Evolutionary conservation across 1,140 invertebrate species (phyloP), one percentile per base, ranked within the genome.

Genomic region (Phymorhynchus buccinoides): DNA sequence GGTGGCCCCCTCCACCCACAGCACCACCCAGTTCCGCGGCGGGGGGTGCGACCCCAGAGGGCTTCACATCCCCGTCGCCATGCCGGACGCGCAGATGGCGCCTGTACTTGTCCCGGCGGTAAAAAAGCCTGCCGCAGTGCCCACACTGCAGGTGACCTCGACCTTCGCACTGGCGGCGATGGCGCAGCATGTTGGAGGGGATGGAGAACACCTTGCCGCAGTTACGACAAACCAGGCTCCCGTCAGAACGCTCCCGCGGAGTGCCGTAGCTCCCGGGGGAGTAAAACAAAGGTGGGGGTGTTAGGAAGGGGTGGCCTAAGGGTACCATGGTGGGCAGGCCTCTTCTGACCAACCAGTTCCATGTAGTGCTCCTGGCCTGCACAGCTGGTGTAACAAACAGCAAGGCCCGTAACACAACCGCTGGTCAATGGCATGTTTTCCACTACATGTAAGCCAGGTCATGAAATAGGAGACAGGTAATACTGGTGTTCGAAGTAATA

Each of bases 91-190:
- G 32, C 37, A 81, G 39, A 37, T 81, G 80, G 37, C 39, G 30
- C n/a, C 9, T 62, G 80, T 81, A 81, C 16, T 52, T 84, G 52
- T 86, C 85, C 6, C 41, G 77, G 1, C 82, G 48, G 48, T 39
- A 62, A 62, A 86, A 86, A 44, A 66, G 6, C 32, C 42, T 48
- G 9, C 75, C 56, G 52, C 85, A 86, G 3, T 66, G 18, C 3
- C 52, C 56, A 32, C 85, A 86, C n/a, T 75, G 73, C 30, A 83
- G 85, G 44, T 86, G 85, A 16, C 75, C 18, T 7, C 44, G 42
- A 39, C 82, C 85, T 42, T 73, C 75, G 52, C 85, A 86, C 42
- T 86, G 82, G 41, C 85, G 77, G n/a, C 68, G 82, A 62, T 86
- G 86, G 14, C 86, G 81, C 52, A 66, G 77, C 83, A 86, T 78